These are phyloP conservation scores for Plecotus auritus DNA, from an alignment of 2,113 vertebrate species.

Conservation along the genomic window DNA sequence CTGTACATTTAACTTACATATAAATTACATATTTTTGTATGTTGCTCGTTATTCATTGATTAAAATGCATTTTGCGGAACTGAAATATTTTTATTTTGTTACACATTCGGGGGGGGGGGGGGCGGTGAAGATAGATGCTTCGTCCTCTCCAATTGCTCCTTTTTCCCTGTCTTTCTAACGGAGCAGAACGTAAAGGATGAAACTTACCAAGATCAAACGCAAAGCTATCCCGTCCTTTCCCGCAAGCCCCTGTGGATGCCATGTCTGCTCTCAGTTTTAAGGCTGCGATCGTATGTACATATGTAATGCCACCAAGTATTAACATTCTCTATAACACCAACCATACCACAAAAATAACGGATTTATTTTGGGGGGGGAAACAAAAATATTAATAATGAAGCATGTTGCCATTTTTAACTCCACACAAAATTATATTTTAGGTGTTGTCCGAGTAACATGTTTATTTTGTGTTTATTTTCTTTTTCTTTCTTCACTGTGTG, in stretches of 20 bases:
- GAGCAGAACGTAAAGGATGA: background rate
- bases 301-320: background rate
- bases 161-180: background rate
- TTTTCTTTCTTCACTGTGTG: constrained; percentile 5
- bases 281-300: background rate
- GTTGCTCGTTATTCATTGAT: background rate
- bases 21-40: background rate
- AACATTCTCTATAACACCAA: background rate
- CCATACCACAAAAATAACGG: background rate
- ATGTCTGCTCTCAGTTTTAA: background rate
- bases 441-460: background rate
- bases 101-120: background rate
- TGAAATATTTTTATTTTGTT: constrained; percentile 14
- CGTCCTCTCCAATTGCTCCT: background rate
- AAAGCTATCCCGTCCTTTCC: background rate
- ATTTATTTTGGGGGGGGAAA: background rate
- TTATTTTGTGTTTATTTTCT: background rate
- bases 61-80: background rate
- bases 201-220: background rate
- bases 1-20: constrained; percentile 2
- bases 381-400: constrained; percentile 6
- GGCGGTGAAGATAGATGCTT: background rate
- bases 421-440: background rate
- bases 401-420: constrained; percentile 7
- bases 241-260: background rate